Conservation (phyloP, 2,888 invertebrate species). For the Aporophyla nigra region DNA sequence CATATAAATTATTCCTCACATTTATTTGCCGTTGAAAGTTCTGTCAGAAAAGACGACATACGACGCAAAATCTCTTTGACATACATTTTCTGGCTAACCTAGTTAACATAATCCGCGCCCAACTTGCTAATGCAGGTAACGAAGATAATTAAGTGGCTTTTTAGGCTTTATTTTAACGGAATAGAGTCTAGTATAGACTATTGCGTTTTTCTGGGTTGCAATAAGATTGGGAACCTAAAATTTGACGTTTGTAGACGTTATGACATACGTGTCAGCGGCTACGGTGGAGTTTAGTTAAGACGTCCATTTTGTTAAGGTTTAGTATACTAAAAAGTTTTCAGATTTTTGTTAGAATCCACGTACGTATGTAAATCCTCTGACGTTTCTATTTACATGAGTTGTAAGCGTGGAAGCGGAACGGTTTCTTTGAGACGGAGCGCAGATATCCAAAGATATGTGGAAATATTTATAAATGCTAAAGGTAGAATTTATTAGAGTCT, state of each 20-base stretch:
- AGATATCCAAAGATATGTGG: slow-evolving; percentile 36
- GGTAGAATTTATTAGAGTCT: slow-evolving; percentile 55
- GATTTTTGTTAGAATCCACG: slow-evolving; percentile 46
- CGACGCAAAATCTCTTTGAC: slow-evolving; percentile 63
- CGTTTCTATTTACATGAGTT: slow-evolving; percentile 54
- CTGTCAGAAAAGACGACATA: slow-evolving; percentile 42
- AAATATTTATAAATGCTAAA: slow-evolving; percentile 61
- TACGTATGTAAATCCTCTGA: slow-evolving; percentile 50
- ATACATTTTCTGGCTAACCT: slow-evolving; percentile 70
- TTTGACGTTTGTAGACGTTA: slow-evolving; percentile 72
- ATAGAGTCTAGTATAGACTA: slow-evolving; percentile 54
- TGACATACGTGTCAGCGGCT: slow-evolving; percentile 68
- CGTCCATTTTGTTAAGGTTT: slow-evolving; percentile 49
- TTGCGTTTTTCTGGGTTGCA: slow-evolving; percentile 13
- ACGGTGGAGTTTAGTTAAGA: slow-evolving; percentile 55
- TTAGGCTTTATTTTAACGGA: slow-evolving; percentile 33
- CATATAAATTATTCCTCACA: slow-evolving; percentile 38
- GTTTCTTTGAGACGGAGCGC: slow-evolving; percentile 49
- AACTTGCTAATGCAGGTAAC: slow-evolving; percentile 36
- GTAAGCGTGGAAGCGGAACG: slow-evolving; percentile 40
- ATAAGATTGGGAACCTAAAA: slow-evolving; percentile 56
- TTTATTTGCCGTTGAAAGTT: slow-evolving; percentile 55
- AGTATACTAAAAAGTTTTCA: slow-evolving; percentile 37
- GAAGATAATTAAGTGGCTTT: slow-evolving; percentile 58
- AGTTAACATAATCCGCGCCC: slow-evolving; percentile 62